phyloP scores from a whole-genome alignment of 2,113 vertebrate genomes.

The Meriones unguiculatus region DNA sequence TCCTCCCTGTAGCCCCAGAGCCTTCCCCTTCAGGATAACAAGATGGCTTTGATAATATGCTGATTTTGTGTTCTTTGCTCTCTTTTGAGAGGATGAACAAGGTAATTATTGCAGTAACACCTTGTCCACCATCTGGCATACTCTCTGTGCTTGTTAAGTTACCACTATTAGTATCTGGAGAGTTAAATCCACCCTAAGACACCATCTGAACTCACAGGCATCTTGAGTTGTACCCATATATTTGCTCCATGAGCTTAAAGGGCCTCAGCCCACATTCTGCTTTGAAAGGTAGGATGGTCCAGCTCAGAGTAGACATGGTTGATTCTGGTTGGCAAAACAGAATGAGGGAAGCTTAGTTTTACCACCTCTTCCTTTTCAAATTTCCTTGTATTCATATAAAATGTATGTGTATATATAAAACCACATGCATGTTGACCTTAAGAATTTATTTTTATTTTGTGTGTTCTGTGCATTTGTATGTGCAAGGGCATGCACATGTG shows the following conservation, averaged over 20 bases:
- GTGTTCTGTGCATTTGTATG: neutral
- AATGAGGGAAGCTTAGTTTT: neutral
- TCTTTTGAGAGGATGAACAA: neutral
- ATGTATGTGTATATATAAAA: neutral
- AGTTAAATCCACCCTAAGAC: neutral
- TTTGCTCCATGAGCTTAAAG: too few relatives aligned
- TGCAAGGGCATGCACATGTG: neutral
- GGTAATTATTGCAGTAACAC: neutral
- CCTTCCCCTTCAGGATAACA: neutral
- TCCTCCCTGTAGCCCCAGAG: neutral
- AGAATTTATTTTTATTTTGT: neutral
- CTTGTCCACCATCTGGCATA: neutral
- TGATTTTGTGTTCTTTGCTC: neutral
- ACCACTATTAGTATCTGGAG: neutral
- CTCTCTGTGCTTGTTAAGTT: neutral
- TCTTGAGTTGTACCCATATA: fast-evolving
- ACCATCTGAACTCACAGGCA: fast-evolving
- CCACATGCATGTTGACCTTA: neutral
- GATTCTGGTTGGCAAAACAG: neutral
- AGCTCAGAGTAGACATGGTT: fast-evolving
- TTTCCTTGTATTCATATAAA: neutral
- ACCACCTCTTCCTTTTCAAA: neutral
- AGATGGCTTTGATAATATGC: too few relatives aligned
- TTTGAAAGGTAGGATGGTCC: neutral
- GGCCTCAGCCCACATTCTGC: neutral